Base-by-base conservation (phyloP, 2,888 invertebrate genomes). In the Hyposoter didymator region DNA sequence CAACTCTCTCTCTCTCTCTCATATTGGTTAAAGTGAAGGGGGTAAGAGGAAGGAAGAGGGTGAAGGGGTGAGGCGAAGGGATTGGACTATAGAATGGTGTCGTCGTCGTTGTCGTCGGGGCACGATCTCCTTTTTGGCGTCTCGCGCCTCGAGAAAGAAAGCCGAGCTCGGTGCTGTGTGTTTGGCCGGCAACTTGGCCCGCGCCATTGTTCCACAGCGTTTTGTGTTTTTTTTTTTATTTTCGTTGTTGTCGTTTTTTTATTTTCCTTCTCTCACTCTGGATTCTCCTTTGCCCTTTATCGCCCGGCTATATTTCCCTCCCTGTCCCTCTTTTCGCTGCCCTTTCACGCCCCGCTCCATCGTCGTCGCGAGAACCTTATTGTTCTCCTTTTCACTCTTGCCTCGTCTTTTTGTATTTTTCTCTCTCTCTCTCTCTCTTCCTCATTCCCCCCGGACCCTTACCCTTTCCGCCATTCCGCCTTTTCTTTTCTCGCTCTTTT, bases 131-230 rank as follows among this genome's bases (percentile, higher is more conserved):
- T 82, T 80, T 81, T 83, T 69, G 85, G 76, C 79, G 73, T 83
- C 73, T 79, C 84, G 78, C 81, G 84, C 75, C 82, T 85, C 84
- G 83, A 85, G 87, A 84, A 87, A 84, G 81, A 88, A 88, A 88
- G 84, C 83, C 85, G 73, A 39, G 55, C 76, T 47, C 73, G 78
- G 74, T 88, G 74, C 73, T 70, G 74, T 88, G 74, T 88, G 87
- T 88, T 88, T 88, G 89, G 89, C 85, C 88, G 84, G 87, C 88
- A 89, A 89, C 90, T 89, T 91, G 90, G 90, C 90, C 88, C 89
- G 87, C 89, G 83, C 88, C 90, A 92, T 93, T 93, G 92, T 93
- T 92, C 91, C 89, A 89, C 86, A 76, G 87, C 90, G 90, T 82
- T 90, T 90, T 90, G 89, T 88, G 87, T 43, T n/a, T 45, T 45